Conservation (phyloP, 1,140 invertebrate genomes). For the Gryllus bimaculatus region DNA sequence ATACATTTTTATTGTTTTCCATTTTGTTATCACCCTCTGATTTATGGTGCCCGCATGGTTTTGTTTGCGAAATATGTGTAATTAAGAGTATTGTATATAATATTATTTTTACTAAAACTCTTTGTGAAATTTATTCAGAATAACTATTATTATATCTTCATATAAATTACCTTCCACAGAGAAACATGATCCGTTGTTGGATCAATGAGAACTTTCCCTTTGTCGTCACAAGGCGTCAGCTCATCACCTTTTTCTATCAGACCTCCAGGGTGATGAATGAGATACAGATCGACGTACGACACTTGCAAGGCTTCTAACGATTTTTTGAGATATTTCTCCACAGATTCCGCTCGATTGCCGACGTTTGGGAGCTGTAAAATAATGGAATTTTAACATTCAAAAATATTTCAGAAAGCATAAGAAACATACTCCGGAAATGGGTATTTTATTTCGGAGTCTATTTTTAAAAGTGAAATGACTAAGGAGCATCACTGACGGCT, state of each 20-base stretch:
- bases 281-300: conserved; percentile 59
- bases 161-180: conserved; percentile 38
- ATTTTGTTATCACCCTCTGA: no score
- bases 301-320: conserved; percentile 48
- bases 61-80: no score
- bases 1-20: no score
- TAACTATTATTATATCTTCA: conserved; percentile 2
- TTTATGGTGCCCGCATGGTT: no score
- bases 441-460: no score
- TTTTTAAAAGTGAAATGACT: no score
- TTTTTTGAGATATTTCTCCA: conserved; percentile 48
- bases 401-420: background rate
- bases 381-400: conserved; percentile 37
- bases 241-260: conserved; percentile 22
- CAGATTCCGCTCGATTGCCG: conserved; percentile 40
- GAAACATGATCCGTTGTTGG: conserved; percentile 33
- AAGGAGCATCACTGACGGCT: no score
- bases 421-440: no score
- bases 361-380: conserved; percentile 24
- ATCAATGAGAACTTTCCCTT: conserved; percentile 30
- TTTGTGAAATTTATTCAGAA: background rate
- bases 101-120: background rate
- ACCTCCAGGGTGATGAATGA: conserved; percentile 50
- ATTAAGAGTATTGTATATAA: no score
- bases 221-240: conserved; percentile 23